Base-by-base conservation (phyloP, 2,888 invertebrate species). In the Sabellastarte sp. region DNA sequence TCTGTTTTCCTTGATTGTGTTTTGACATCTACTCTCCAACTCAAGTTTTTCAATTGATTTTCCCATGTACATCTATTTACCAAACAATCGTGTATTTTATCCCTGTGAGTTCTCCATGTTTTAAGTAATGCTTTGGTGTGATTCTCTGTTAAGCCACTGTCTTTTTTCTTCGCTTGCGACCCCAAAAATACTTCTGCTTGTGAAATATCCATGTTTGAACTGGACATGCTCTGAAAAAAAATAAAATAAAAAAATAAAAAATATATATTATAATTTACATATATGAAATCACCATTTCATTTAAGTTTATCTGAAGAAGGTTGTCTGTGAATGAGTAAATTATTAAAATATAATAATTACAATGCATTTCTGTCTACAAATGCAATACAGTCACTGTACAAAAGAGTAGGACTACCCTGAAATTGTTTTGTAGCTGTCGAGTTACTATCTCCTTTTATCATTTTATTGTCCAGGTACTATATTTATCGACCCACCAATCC, bases 151-250 rank as follows among this genome's bases (percentile, higher is more conserved):
- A 82, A 73, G n/a, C 73, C 75, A 29, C 76, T 74, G 53, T 80
- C 81, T 58, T 74, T 74, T 52, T 76, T 75, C 64, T 75, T 79
- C 63, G 73, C 74, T 66, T 81, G 81, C 29, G 81, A 78, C 50
- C 77, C 77, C 4, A 81, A 72, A 61, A 79, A 82, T 24, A 76
- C 77, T 69, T 82, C 80, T 53, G 79, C 69, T 60, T 82, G 81
- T 24, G 76, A 78, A 60, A 78, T 73, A 67, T 81, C 81, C 81
- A 81, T 82, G 60, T 80, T 78, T 29, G 77, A 76, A 59, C 77
- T 77, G 10, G 79, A 79, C 72, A 81, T 73, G 52, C 72, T 81
- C 82, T 82, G 73, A 29, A 74, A 70, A 66, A 26, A 31, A 59
- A 58, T 24, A 32, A n/a, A 58, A 52, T 20, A 57, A 10, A 57